Evolutionary conservation across 53 echinoderm and acorn worm species (phyloP), one percentile per base, ranked within the genome.

Genomic region (Apostichopus leukothele): DNA sequence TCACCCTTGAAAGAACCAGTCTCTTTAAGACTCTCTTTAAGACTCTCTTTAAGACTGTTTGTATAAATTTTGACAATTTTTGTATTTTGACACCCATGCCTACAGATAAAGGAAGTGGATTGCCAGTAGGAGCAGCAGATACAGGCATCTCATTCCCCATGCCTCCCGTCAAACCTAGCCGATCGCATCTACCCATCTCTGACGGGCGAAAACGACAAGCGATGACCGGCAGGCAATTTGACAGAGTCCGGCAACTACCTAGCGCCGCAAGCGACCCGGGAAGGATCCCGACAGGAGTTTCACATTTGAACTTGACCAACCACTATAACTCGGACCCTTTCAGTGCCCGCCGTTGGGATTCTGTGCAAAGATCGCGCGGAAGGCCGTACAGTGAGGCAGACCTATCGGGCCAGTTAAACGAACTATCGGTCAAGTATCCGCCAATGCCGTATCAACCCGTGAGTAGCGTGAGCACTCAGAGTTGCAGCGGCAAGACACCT

Each of bases 341-440:
- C 5, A 39, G 5, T 67, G 67, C 27, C 27, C 25, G 67, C 10
- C 57, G 68, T 50, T 85, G 67, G 66, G 67, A 67, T 8, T 66
- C 85, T 27, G 22, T 18, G 51, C 5, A 11, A 26, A 66, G 27
- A 9, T 25, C 10, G 9, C 52, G 83, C 6, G 10, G 13, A 50
- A 18, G 83, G 8, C 83, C 83, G 6, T 7, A 7, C 5, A 83
- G 83, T 0, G 83, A 19, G 22, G 39, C 39, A 39, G 60, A 50
- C 2, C 39, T 51, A 21, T 50, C 22, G 0, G 75, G n/a, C n/a
- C 83, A 53, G 6, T 59, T 83, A 23, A 16, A 59, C 22, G 83
- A 83, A 59, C 83, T 83, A n/a, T 55, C 83, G 18, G 83, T 83
- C 3, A 83, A 83, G 23, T 83, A 83, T 53, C 83, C 83, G 6